phyloP scores from a whole-genome alignment of 2,797 vertebrate genomes.

The Falco biarmicus region DNA sequence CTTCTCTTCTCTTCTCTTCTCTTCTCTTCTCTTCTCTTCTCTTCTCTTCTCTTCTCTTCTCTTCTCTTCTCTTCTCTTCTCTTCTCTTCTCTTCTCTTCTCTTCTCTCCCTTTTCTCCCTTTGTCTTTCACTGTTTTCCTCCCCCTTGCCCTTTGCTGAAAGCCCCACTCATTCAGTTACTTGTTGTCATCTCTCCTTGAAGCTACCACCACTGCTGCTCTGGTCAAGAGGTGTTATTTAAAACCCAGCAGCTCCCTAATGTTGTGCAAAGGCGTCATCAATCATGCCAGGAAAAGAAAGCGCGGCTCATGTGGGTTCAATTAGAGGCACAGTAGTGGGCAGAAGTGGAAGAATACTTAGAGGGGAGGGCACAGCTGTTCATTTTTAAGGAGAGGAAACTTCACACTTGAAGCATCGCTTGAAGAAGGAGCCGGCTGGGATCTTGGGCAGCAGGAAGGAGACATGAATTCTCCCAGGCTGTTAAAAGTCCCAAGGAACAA shows the following conservation, averaged over 20 bases:
- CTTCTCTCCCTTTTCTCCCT: background rate
- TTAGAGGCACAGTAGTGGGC: conserved; percentile 81
- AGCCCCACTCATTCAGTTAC: conserved; percentile 31
- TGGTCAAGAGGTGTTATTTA: conserved; percentile 75
- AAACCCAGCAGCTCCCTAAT: conserved; percentile 74
- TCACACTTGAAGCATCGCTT: conserved; percentile 70
- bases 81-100: background rate
- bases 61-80: conserved; percentile 9
- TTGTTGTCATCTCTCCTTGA: conserved; percentile 71
- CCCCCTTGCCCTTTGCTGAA: conserved; percentile 53
- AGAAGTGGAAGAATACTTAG: conserved; percentile 80
- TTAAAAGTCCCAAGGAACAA: conserved; percentile 51
- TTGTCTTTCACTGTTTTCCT: conserved; percentile 51
- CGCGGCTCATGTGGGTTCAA: conserved; percentile 79
- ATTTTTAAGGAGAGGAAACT: conserved; percentile 82
- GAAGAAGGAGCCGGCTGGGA: conserved; percentile 55
- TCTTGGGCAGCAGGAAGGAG: conserved; percentile 65
- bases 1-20: no score
- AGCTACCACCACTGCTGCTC: conserved; percentile 64
- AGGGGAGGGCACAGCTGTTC: conserved; percentile 80
- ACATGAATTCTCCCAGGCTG: conserved; percentile 60
- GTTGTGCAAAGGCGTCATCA: conserved; percentile 75
- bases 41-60: background rate
- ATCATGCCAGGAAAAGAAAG: conserved; percentile 75
- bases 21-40: background rate